A percentile compares a stretch with the other conserved stretches of the same genome.
Conservation (phyloP, 2,888 invertebrate species). For the Phytoseiulus persimilis region DNA sequence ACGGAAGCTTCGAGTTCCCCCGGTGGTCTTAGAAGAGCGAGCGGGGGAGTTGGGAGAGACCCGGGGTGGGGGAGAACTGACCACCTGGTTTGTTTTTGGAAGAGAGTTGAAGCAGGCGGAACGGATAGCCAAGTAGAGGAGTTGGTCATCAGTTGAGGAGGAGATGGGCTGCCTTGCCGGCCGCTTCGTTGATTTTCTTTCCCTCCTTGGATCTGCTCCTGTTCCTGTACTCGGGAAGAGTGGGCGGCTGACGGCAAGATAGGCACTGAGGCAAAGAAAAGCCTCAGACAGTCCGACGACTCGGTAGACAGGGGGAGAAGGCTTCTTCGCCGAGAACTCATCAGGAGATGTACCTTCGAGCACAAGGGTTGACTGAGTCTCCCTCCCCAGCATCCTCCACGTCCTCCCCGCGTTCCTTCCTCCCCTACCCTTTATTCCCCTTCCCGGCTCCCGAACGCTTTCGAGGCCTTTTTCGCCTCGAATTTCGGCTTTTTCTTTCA, state of each 20-base stretch:
- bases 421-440: no score
- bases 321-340: slow-evolving; percentile 16
- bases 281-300: slow-evolving; percentile 1
- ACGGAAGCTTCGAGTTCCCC: not conserved
- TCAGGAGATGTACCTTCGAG: slow-evolving; percentile 19
- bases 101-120: slow-evolving; percentile 27
- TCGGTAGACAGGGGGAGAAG: not conserved
- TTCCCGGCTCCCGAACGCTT: no score
- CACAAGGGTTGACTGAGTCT: not conserved
- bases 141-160: not conserved
- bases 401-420: no score
- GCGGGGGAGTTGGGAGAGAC: not conserved
- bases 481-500: not conserved
- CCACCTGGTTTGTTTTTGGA: slow-evolving; percentile 39
- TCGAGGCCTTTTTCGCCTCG: not conserved
- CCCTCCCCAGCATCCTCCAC: not conserved
- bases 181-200: not conserved
- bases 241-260: not conserved
- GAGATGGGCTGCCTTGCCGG: not conserved
- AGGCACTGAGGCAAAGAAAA: not conserved
- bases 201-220: not conserved
- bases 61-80: not conserved
- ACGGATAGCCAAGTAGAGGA: slow-evolving; percentile 24
- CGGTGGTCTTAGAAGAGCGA: not conserved
- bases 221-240: not conserved